Conservation (phyloP, 2,888 invertebrate genomes). For the Drosophila kuntzei region DNA sequence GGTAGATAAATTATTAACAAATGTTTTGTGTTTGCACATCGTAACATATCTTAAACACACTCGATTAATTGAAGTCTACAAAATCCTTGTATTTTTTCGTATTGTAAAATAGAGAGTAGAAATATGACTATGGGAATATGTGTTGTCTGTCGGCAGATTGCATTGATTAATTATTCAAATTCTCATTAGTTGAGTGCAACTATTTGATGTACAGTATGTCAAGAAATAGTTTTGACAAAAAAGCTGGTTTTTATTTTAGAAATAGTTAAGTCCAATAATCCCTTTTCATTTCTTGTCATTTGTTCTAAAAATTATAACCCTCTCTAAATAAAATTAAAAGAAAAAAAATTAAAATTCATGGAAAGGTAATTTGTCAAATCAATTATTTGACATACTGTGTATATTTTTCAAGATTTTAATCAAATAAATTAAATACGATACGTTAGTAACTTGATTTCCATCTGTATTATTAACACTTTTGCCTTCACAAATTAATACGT, state of each 20-base stretch:
- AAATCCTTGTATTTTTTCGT: too few relatives aligned
- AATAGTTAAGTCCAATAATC: too few relatives aligned
- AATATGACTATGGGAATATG: too few relatives aligned
- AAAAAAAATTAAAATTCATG: too few relatives aligned
- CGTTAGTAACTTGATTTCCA: constrained; percentile 29
- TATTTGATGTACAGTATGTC: not conserved
- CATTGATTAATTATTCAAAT: not conserved
- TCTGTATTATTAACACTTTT: constrained; percentile 39
- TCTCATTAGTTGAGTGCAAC: not conserved
- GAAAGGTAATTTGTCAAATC: too few relatives aligned
- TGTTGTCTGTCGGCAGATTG: not conserved
- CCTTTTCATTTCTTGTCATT: too few relatives aligned
- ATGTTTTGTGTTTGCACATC: not conserved
- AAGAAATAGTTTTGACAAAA: too few relatives aligned
- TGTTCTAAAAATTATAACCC: too few relatives aligned
- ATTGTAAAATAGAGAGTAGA: not conserved
- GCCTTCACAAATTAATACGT: constrained; percentile 39
- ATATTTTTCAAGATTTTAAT: not conserved
- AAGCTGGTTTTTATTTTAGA: too few relatives aligned
- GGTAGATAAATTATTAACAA: constrained; percentile 11
- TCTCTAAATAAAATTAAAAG: too few relatives aligned
- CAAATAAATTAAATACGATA: constrained; percentile 18
- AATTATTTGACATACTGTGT: constrained; percentile 1
- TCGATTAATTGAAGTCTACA: too few relatives aligned
- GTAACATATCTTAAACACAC: constrained; percentile 14